A percentile compares a stretch with the other conserved stretches of the same genome.
phyloP scores from a whole-genome alignment of 2,797 vertebrate species.

The Sebastolobus altivelis region DNA sequence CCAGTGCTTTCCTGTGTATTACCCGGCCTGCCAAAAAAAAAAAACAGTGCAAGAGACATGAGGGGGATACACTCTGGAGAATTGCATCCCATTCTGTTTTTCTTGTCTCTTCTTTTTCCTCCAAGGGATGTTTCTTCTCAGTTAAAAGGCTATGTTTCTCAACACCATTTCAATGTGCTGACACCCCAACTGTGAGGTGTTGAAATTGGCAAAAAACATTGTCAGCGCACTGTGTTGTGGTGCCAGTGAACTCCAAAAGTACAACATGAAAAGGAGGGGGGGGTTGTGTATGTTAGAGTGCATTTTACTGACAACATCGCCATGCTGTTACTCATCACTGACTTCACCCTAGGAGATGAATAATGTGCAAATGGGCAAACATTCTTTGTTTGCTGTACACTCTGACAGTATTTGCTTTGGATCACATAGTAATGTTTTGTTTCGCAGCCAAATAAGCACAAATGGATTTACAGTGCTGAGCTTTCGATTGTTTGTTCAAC shows the following conservation, averaged over 20 bases:
- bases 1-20: constrained; percentile 80
- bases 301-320: constrained; percentile 76
- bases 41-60: constrained; percentile 76
- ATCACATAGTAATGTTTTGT: constrained; percentile 65
- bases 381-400: constrained; percentile 71
- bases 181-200: constrained; percentile 84
- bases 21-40: constrained; percentile 75
- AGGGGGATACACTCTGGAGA: constrained; percentile 81
- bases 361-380: constrained; percentile 75
- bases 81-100: constrained; percentile 83
- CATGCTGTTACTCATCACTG: constrained; percentile 71
- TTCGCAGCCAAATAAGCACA: constrained; percentile 69
- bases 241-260: constrained; percentile 78
- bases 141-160: constrained; percentile 84
- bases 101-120: constrained; percentile 57
- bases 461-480: constrained; percentile 60
- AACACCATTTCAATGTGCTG: constrained; percentile 80
- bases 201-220: constrained; percentile 75
- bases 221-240: constrained; percentile 69
- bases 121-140: constrained; percentile 80
- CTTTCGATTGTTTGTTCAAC: constrained; percentile 50
- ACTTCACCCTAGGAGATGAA: constrained; percentile 74
- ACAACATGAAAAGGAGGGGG: constrained; percentile 75
- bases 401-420: constrained; percentile 71
- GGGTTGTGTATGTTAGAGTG: constrained; percentile 68